phyloP scores from a whole-genome alignment of 2,797 vertebrate species.

The Mormyrus proboscirostris region DNA sequence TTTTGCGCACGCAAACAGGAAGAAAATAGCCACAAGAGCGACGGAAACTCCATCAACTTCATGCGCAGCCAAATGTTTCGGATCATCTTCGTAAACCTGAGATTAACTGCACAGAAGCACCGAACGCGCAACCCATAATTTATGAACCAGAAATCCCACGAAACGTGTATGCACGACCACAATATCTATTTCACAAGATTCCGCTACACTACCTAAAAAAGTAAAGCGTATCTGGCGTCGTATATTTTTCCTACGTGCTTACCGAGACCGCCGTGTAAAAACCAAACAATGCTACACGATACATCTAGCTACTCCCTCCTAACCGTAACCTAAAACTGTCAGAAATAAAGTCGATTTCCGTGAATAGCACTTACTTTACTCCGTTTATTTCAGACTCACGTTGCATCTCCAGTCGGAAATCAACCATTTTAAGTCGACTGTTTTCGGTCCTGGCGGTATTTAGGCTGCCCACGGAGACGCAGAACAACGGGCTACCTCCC shows the following conservation, averaged over 20 bases:
- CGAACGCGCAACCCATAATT: background rate
- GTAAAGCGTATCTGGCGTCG: background rate
- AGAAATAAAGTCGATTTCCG: conserved; percentile 32
- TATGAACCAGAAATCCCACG: background rate
- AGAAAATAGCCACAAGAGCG: background rate
- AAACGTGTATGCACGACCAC: background rate
- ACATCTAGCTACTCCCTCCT: conserved; percentile 19
- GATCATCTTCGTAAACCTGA: background rate
- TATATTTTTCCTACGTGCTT: background rate
- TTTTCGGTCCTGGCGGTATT: conserved; percentile 46
- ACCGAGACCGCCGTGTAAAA: background rate
- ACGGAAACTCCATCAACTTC: background rate
- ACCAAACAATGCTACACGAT: conserved; percentile 32
- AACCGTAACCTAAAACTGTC: conserved; percentile 10
- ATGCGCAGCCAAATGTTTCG: background rate
- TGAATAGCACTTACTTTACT: conserved; percentile 36
- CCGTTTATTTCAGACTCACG: conserved; percentile 42
- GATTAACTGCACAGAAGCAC: background rate
- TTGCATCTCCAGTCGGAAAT: conserved; percentile 51
- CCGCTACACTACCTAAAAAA: background rate
- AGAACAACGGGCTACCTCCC: conserved; percentile 44
- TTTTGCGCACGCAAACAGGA: background rate
- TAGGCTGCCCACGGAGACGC: conserved; percentile 48
- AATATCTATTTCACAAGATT: background rate
- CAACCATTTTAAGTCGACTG: conserved; percentile 64